phyloP scores from a whole-genome alignment of 1,140 invertebrate genomes.

The Coenobita brevimanus region DNA sequence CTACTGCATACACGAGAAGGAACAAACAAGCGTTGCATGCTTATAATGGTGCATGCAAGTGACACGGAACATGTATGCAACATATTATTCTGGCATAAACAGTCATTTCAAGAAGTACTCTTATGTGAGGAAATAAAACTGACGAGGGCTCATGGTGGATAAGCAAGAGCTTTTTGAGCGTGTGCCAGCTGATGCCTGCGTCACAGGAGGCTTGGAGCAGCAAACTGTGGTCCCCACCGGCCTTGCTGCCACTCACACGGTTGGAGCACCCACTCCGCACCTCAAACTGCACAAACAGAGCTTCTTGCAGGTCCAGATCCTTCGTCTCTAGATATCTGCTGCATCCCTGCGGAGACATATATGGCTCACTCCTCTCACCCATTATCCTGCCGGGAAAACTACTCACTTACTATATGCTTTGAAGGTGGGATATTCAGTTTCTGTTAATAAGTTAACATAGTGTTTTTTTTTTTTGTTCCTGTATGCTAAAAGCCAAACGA shows the following conservation, averaged over 20 bases:
- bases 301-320: slow-evolving; percentile 73
- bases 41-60: no score
- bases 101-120: not conserved
- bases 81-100: no score
- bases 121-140: slow-evolving; percentile 56
- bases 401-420: no score
- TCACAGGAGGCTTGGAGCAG: slow-evolving; percentile 73
- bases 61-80: no score
- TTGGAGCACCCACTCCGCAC: slow-evolving; percentile 74
- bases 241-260: slow-evolving; percentile 63
- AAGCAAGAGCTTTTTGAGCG: slow-evolving; percentile 72
- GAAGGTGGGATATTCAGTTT: no score
- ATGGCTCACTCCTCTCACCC: no score
- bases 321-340: slow-evolving; percentile 73
- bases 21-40: no score
- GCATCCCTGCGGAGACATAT: slow-evolving; percentile 72
- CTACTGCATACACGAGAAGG: no score
- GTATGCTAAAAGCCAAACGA: no score
- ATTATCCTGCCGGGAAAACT: no score
- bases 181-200: slow-evolving; percentile 73
- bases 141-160: slow-evolving; percentile 66
- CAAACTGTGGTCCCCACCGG: slow-evolving; percentile 71
- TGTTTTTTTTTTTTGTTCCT: no score
- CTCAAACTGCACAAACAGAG: slow-evolving; percentile 74
- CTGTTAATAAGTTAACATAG: no score